A percentile compares a stretch with the other conserved stretches of the same genome.
Evolutionary conservation across 2,113 vertebrate species (phyloP).

Genomic region (Oxyura jamaicensis): DNA sequence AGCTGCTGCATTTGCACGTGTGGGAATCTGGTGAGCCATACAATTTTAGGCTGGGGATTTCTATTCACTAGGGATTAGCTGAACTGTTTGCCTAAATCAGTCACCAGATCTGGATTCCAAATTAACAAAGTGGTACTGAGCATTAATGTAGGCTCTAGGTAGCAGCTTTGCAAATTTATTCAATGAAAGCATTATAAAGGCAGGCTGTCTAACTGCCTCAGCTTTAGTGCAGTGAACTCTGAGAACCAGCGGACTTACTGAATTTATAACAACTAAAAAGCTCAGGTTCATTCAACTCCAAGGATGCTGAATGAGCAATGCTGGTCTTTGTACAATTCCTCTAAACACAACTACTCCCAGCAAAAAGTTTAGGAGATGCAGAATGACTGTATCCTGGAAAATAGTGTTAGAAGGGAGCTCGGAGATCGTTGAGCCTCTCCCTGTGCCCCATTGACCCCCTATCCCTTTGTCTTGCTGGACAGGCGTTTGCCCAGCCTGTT

Average conservation of each 20-base stretch:
- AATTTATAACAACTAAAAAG: slow-evolving; percentile 53
- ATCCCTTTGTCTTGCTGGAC: background rate
- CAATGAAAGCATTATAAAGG: slow-evolving; percentile 55
- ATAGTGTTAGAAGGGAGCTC: background rate
- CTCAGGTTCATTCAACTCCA: slow-evolving; percentile 40
- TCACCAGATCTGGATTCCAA: slow-evolving; percentile 71
- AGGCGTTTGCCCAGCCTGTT: background rate
- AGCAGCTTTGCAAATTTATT: slow-evolving; percentile 65
- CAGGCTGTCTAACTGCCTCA: slow-evolving; percentile 56
- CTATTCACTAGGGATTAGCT: slow-evolving; percentile 67
- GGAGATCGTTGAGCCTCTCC: background rate
- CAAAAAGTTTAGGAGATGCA: slow-evolving; percentile 2
- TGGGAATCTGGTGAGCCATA: slow-evolving; percentile 60
- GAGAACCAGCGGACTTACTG: background rate
- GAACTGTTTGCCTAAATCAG: slow-evolving; percentile 70
- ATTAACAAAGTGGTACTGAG: slow-evolving; percentile 68
- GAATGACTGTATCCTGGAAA: background rate
- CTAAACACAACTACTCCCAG: background rate
- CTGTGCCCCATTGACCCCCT: background rate
- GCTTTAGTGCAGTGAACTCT: slow-evolving; percentile 61
- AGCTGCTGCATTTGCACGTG: slow-evolving; percentile 63
- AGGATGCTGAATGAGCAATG: slow-evolving; percentile 41
- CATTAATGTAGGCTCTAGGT: slow-evolving; percentile 57
- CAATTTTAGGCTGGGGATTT: slow-evolving; percentile 59
- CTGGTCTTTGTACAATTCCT: background rate